Conservation (phyloP, 2,888 invertebrate genomes). For the Sarcophaga rosellei region DNA sequence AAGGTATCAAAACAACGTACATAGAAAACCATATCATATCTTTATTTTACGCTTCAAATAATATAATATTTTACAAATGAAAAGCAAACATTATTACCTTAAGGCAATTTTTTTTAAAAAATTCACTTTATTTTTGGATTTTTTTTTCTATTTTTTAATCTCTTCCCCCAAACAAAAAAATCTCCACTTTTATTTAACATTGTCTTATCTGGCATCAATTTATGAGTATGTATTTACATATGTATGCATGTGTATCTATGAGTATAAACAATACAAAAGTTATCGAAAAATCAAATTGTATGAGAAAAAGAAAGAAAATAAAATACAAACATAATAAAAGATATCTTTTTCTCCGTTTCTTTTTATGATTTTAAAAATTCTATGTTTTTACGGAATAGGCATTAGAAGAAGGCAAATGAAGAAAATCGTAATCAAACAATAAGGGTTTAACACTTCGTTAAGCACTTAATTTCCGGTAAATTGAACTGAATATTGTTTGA, state of each 20-base stretch:
- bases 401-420: slow-evolving; percentile 41
- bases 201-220: background rate
- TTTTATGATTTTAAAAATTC: background rate
- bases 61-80: slow-evolving; percentile 20
- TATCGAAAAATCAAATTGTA: background rate
- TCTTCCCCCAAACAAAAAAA: too few relatives aligned
- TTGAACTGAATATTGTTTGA: slow-evolving; percentile 27
- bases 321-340: background rate
- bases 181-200: too few relatives aligned
- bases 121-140: slow-evolving; percentile 6
- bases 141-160: background rate
- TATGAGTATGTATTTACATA: background rate
- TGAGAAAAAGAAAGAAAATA: background rate
- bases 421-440: slow-evolving; percentile 42
- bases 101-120: slow-evolving; percentile 25
- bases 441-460: slow-evolving; percentile 61
- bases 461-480: slow-evolving; percentile 67
- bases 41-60: slow-evolving; percentile 24
- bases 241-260: too few relatives aligned
- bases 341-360: background rate
- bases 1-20: background rate
- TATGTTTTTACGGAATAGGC: background rate
- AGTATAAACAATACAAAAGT: background rate
- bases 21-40: background rate
- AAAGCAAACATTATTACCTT: slow-evolving; percentile 40